These are phyloP conservation scores for Eupithecia centaureata DNA, from an alignment of 2,888 invertebrate genomes.

Conservation along the genomic window DNA sequence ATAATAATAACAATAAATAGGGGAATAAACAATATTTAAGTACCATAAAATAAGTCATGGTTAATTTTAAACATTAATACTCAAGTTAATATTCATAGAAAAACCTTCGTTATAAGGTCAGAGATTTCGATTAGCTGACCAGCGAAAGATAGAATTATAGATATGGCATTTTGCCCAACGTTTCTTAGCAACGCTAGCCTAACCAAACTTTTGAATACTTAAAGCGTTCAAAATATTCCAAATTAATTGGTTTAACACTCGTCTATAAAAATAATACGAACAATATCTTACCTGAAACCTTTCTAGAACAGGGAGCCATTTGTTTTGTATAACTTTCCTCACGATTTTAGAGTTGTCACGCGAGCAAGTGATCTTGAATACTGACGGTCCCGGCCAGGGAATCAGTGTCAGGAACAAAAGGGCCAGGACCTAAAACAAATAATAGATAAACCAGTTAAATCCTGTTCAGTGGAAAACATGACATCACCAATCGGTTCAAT, in stretches of 20 bases:
- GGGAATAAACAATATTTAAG: no score
- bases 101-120: background rate
- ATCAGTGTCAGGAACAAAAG: constrained; percentile 92
- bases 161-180: constrained; percentile 9
- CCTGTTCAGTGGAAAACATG: constrained; percentile 18
- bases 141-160: background rate
- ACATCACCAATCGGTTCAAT: constrained; percentile 34
- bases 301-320: constrained; percentile 95
- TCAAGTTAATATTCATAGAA: background rate
- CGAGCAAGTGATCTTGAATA: constrained; percentile 94
- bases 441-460: background rate
- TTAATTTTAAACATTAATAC: background rate
- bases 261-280: background rate
- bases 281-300: constrained; percentile 87
- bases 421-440: constrained; percentile 91
- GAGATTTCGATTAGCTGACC: background rate
- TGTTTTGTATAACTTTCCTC: constrained; percentile 93
- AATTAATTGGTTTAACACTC: background rate
- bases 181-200: constrained; percentile 6
- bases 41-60: background rate
- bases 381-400: constrained; percentile 94
- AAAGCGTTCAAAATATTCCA: background rate
- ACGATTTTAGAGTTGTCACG: constrained; percentile 95
- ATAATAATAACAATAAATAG: no score
- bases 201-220: background rate